Conservation (phyloP, 2,888 invertebrate genomes). For the Punctoribates punctum region DNA sequence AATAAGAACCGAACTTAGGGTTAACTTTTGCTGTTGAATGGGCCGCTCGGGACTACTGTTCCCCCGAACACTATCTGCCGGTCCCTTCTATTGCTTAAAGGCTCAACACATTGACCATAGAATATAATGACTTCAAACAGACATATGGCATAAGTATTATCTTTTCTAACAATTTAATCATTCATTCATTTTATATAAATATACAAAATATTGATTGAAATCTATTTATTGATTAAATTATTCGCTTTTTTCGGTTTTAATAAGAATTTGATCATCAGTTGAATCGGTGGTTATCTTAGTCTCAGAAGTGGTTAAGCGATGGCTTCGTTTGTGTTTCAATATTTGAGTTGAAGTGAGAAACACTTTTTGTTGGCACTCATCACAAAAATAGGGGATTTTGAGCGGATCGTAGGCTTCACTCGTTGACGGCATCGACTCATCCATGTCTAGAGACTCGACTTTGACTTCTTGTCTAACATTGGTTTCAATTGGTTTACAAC, state of each 20-base stretch:
- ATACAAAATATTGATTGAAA: conserved; percentile 21
- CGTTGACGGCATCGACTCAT: not conserved
- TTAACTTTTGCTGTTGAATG: conserved; percentile 34
- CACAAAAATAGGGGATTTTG: conserved; percentile 65
- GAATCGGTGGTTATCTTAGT: not conserved
- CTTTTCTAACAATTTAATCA: conserved; percentile 13
- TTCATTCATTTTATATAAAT: conserved; percentile 6
- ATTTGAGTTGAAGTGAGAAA: conserved; percentile 75
- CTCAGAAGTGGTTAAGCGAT: conserved; percentile 23
- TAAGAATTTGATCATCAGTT: not conserved
- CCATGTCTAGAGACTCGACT: conserved; percentile 15
- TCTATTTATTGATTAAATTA: conserved; percentile 4
- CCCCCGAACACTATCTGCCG: not conserved
- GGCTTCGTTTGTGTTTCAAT: conserved; percentile 66
- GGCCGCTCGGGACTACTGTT: conserved; percentile 27
- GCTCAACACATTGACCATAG: conserved; percentile 21
- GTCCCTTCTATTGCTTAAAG: not conserved
- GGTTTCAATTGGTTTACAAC: conserved; percentile 53
- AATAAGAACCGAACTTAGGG: conserved; percentile 31
- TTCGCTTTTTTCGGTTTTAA: not conserved
- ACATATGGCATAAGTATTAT: conserved; percentile 36
- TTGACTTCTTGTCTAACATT: not conserved
- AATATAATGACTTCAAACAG: not conserved
- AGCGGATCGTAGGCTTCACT: conserved; percentile 49
- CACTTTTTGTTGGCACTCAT: conserved; percentile 65